These are phyloP conservation scores for Cylas formicarius DNA, from an alignment of 1,140 invertebrate genomes.

Conservation along the genomic window DNA sequence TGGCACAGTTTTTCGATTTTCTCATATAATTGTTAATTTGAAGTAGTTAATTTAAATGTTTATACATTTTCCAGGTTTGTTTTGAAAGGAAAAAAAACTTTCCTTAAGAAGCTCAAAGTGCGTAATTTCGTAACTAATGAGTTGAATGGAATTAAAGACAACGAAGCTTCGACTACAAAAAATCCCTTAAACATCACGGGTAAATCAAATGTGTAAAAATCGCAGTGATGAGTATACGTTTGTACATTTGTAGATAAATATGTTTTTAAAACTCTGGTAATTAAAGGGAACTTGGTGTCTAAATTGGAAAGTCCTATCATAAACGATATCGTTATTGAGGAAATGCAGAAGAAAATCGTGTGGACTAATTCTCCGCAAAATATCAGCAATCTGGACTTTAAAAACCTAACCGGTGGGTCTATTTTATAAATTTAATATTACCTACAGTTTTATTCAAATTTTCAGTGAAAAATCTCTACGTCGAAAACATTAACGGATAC, in stretches of 20 bases:
- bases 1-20: too few species aligned
- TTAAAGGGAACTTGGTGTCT: constrained; percentile 23
- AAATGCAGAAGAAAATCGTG: constrained; percentile 18
- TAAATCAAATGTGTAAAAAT: constrained; percentile 4
- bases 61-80: constrained; percentile 21
- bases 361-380: constrained; percentile 23
- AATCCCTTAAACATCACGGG: constrained; percentile 4
- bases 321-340: constrained; percentile 22
- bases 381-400: constrained; percentile 26
- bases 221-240: neutral
- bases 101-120: constrained; percentile 22
- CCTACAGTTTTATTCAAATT: constrained; percentile 1
- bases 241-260: constrained; percentile 16
- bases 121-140: constrained; percentile 20
- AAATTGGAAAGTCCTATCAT: constrained; percentile 20
- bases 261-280: constrained; percentile 23
- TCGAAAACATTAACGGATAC: constrained; percentile 22
- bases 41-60: too few species aligned
- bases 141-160: constrained; percentile 18
- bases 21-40: too few species aligned
- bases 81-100: constrained; percentile 31
- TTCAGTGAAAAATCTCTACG: constrained; percentile 27
- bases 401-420: constrained; percentile 25
- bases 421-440: neutral
- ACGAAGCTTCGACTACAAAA: constrained; percentile 10